Base-by-base conservation (phyloP, 2,797 vertebrate genomes). In the Tokudaia muenninki region DNA sequence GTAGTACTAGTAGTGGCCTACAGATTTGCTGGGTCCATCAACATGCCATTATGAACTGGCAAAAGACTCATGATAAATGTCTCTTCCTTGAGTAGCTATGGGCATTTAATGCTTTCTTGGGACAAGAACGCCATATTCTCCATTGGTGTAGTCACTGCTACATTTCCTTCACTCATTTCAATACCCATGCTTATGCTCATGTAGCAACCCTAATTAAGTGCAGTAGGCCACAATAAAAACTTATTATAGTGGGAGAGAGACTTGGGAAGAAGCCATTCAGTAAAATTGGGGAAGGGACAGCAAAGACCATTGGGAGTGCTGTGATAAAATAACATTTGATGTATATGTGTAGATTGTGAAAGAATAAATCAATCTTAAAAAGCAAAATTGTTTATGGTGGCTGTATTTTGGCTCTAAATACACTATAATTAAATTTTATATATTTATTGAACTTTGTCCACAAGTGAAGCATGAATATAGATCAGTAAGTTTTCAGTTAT, bases 381-480 rank as follows among this genome's bases (percentile, higher is more conserved):
- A 86, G 34, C 6, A 31, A 89, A 79, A 84, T 90, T 74, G 3
- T 14, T 92, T 83, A 14, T 82, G 47, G 26, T 21, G 31, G 3
- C 79, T 91, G 50, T 61, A 91, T 84, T 61, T 21, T 89, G 2
- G 93, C 55, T 87, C 16, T 91, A 87, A 75, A 90, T 0, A 92
- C 74, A 72, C 26, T 83, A 84, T 57, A 81, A 75, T 75, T 89
- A 92, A 75, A 97, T 59, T 90, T 96, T 37, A 82, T 3, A 47
- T 78, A 84, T 65, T 90, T 93, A 72, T 19, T 83, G 19, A 84
- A 77, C 2, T 16, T 86, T 88, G 89, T 96, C 44, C 65, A 87
- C 44, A 86, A 63, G 63, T 63, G 44, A 78, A 89, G 12, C 17
- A 57, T 12, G 79, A 21, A 52, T 13, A 14, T 78, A 83, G 19